A percentile compares a stretch with the other conserved stretches of the same genome.
Conservation (phyloP, 2,113 vertebrate species). For the Erythrolamprus reginae region DNA sequence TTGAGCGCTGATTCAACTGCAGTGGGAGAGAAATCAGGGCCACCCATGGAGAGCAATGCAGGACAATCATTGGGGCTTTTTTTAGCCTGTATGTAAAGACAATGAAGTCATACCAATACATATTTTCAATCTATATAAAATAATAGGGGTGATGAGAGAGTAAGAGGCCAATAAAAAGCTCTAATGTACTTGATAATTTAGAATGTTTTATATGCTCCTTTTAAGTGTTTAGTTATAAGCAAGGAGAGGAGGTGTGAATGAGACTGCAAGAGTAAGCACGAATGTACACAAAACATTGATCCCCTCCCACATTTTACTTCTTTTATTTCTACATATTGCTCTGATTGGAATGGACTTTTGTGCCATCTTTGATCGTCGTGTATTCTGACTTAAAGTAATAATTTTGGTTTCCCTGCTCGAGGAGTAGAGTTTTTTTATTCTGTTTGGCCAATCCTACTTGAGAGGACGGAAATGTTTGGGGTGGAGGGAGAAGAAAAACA, state of each 20-base stretch:
- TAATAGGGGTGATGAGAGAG: neutral
- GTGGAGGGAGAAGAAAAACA: neutral
- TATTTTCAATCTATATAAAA: neutral
- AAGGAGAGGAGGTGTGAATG: neutral
- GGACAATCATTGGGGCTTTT: neutral
- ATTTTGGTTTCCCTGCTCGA: neutral
- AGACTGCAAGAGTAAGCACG: neutral
- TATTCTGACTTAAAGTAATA: neutral
- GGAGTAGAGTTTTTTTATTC: neutral
- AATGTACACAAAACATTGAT: neutral
- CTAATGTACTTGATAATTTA: neutral
- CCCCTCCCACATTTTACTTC: neutral
- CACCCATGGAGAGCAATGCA: neutral
- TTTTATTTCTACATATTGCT: neutral
- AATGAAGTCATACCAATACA: neutral
- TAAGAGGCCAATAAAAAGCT: constrained; percentile 11
- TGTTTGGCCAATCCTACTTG: neutral
- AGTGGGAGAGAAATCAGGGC: neutral
- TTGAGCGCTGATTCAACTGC: neutral
- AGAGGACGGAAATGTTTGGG: neutral
- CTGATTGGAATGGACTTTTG: neutral
- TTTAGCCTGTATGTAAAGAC: neutral
- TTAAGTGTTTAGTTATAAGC: neutral
- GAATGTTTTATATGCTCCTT: neutral
- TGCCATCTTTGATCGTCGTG: neutral